Base-by-base conservation (phyloP, 2,888 invertebrate species). In the Rapana venosa region DNA sequence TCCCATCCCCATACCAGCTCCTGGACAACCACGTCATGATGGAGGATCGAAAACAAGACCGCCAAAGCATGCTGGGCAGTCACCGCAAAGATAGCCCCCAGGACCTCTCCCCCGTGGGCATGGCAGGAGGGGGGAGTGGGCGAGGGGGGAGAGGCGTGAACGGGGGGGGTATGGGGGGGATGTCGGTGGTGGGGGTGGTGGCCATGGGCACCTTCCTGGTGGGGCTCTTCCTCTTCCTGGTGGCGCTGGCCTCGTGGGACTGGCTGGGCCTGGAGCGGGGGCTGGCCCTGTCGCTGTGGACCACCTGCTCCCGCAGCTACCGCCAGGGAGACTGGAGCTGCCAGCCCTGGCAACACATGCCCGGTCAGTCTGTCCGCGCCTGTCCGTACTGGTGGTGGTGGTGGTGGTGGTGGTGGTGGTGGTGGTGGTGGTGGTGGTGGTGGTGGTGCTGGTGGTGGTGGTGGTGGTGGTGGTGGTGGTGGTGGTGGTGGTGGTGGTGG, bases 191-290 rank as follows among this genome's bases (percentile, higher is more conserved):
- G 26, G 91, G 92, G 4, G 89, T 90, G 4, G 91, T 91, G n/a
- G 91, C 90, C 11, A 90, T 91, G 20, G 90, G 88, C 35, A 90
- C 90, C 56, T 92, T 92, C 70, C 85, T 91, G 26, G 87, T 91
- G 81, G 92, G 92, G 35, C 87, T 92, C 70, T 85, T 90, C 20
- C 90, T 92, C 89, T 92, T 92, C 74, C 90, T 92, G 35, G 87
- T 92, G 87, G 92, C 92, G 20, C 91, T 92, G 83, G 91, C 90
- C n/a, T 91, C 92, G 36, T 88, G 90, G 20, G 91, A 92, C 89
- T 92, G 92, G 92, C 88, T 92, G 70, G 92, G 92, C 17, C 81
- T 92, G 47, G 92, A 92, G 81, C 87, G 90, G 56, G 91, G 91
- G 5, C 88, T 91, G 66, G 89, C 91, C 35, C 89, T 92, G 26